phyloP scores from a whole-genome alignment of 2,888 invertebrate genomes.

The Calameuta idolon region DNA sequence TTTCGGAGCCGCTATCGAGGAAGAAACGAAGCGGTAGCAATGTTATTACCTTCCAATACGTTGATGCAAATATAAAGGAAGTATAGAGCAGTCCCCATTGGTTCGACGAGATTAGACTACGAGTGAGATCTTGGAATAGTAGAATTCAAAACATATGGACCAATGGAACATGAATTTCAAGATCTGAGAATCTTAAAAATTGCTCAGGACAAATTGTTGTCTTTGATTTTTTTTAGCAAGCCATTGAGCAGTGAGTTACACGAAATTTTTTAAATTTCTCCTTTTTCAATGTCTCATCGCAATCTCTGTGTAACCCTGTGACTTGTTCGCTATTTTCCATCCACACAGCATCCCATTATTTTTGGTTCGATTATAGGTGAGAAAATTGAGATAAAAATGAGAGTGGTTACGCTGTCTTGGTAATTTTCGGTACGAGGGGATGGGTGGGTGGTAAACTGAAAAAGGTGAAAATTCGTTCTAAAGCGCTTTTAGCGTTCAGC shows the following conservation, averaged over 20 bases:
- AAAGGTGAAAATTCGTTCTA: background rate
- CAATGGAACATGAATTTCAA: background rate
- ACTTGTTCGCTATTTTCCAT: background rate
- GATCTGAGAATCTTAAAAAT: background rate
- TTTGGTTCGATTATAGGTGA: background rate
- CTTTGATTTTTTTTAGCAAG: no score
- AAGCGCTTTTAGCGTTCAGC: background rate
- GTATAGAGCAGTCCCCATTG: background rate
- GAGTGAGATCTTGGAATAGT: background rate
- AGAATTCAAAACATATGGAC: background rate
- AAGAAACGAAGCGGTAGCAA: background rate
- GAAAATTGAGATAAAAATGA: background rate
- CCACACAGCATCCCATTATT: background rate
- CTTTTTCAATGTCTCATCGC: no score
- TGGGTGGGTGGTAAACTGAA: background rate
- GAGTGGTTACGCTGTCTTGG: background rate
- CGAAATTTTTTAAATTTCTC: no score
- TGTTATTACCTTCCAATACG: constrained; percentile 2
- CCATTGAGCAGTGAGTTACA: no score
- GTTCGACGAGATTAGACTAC: background rate
- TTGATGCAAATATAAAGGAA: constrained; percentile 1
- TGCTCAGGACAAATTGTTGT: background rate
- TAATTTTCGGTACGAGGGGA: background rate
- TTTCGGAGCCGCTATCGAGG: background rate
- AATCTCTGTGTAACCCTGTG: background rate